Evolutionary conservation across 2,113 vertebrate genomes (phyloP), one percentile per base, ranked within the genome.

Genomic region (Xiphorhynchus elegans): DNA sequence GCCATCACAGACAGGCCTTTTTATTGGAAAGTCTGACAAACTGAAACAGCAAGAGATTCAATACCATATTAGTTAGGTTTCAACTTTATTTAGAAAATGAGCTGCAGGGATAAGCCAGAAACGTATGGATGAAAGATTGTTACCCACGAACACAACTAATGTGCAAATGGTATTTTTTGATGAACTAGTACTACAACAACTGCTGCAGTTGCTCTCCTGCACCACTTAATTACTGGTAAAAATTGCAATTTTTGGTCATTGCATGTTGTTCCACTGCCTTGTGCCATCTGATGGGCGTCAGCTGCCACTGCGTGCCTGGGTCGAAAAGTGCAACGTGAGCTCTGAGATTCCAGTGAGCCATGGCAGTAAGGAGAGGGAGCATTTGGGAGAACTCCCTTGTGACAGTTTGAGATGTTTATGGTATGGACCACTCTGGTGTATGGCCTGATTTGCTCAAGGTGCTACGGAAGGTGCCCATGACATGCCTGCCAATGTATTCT

Each of bases 71-170:
- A 91, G 93, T 70, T 72, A 53, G 73, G 47, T 92, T 92, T 80
- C 83, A 90, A 68, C 59, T 94, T 96, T 89, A 89, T 93, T 96
- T 92, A 95, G 96, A 89, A 95, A 96, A 83, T 17, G 23, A 95
- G 66, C 42, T 91, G 67, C 70, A 84, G 95, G 89, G 66, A 82
- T 73, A 91, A 92, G 88, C 58, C 95, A 95, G 87, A 89, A 96
- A 90, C 94, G 93, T 91, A 95, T 95, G 95, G 90, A 80, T 63
- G 58, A 47, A 80, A 85, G 70, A 89, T 44, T 83, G 63, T 63
- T 95, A 92, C 42, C 70, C 35, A n/a, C 1, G 1, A 90, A 75
- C 13, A 72, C 31, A 95, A 67, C 72, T 70, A 76, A 72, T 16
- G 44, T 80, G 72, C 35, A 80, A 92, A 89, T 18, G 26, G 66